Evolutionary conservation across 2,888 invertebrate genomes (phyloP), one percentile per base, ranked within the genome.

Genomic region (Abrostola tripartita): DNA sequence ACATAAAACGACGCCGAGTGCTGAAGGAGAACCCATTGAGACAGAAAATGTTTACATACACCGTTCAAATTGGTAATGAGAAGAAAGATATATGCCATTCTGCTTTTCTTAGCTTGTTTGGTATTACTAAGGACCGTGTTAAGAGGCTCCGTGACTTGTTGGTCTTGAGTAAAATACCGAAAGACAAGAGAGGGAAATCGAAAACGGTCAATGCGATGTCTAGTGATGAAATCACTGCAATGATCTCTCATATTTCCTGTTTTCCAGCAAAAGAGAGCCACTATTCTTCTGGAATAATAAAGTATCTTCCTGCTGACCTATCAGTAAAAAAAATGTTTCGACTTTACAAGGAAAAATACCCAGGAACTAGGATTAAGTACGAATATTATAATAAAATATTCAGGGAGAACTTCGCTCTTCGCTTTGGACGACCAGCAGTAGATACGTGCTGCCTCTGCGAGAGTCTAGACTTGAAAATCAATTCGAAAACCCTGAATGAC

Each of bases 401-500:
- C 47, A 61, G 53, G 50, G 52, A 66, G n/a, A n/a, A n/a, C n/a
- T n/a, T n/a, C 44, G 47, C 56, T 61, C 57, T 66, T 49, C 56
- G 63, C n/a, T 68, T 68, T 61, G 68, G 64, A 42, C 57, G 61
- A 49, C 68, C 68, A 51, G 60, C 55, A 55, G 67, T 67, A 53
- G 71, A 71, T 64, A 64, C 57, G 41, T 65, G 65, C 63, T 55
- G 59, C 59, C 58, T 60, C 37, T 65, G 54, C 50, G 61, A 65
- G 61, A 51, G 47, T 61, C 47, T 65, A 58, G 61, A 68, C 52
- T 60, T 65, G 40, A 68, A 24, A 57, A 68, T 64, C 52, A 65
- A 61, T 61, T 57, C 61, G 14, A 52, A 55, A 56, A 52, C 52
- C 41, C 58, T 58, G 35, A 58, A 62, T 42, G 62, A 62, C 49